Evolutionary conservation across 1,140 invertebrate genomes (phyloP), one percentile per base, ranked within the genome.

Genomic region (Colletes gigas): DNA sequence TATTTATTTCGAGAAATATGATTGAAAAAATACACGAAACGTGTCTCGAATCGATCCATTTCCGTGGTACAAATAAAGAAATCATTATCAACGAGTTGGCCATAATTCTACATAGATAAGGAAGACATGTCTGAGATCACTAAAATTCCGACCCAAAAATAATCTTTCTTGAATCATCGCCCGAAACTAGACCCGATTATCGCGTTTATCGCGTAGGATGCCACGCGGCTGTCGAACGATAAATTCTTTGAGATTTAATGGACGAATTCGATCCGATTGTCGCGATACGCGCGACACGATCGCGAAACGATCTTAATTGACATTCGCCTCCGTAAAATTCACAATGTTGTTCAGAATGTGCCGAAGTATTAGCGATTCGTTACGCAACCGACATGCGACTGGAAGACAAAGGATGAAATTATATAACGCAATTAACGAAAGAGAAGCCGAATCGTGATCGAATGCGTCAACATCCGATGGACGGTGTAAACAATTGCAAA

Each of bases 381-480:
- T 79, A 9, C 69, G 39, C n/a, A 70, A 78, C 47, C 3, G n/a
- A 30, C 65, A 39, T 44, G 66, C 44, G 63, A 65, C 65, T 57
- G 69, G 69, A 65, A 79, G 71, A 65, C 69, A 62, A 54, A 47
- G 69, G 63, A 30, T 19, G n/a, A 10, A 55, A 79, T 79, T 79
- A 55, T 44, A n/a, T 47, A 79, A 79, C 15, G 12, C 41, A 10
- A 79, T 73, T 55, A n/a, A 57, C 41, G 60, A 79, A 71, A 65
- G 50, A 30, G n/a, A 62, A 54, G 3, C 30, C 30, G 21, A 63
- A 62, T n/a, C 69, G 77, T 79, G 69, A 73, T n/a, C 63, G n/a
- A 73, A 73, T 21, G 8, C 21, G 66, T 55, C 50, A 73, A 79
- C 77, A 65, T 65, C 14, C 57, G 21, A 15, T 9, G 10, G 12